Percentiles rank a stretch among this genome's conserved stretches.
These are phyloP conservation scores for Thomomys bottae DNA, from an alignment of 2,113 vertebrate species.

Conservation along the genomic window DNA sequence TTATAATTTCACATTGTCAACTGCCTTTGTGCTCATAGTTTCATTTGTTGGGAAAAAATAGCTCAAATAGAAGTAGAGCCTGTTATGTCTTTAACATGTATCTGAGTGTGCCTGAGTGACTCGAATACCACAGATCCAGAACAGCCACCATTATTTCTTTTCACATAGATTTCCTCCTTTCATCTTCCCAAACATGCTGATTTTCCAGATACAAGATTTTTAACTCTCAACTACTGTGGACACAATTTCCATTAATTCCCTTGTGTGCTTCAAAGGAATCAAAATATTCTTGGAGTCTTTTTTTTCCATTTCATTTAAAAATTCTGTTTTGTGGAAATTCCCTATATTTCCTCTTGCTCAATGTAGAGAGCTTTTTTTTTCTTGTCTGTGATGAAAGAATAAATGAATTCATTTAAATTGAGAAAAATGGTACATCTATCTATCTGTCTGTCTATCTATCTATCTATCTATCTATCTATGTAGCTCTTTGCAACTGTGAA, in stretches of 20 bases:
- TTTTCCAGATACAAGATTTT: slow-evolving; percentile 37
- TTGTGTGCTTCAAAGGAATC: slow-evolving; percentile 23
- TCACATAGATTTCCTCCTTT: not conserved
- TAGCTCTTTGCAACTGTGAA: slow-evolving; percentile 70
- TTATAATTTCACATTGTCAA: slow-evolving; percentile 73
- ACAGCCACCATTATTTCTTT: slow-evolving; percentile 3
- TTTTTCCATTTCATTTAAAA: slow-evolving; percentile 51
- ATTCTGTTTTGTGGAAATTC: slow-evolving; percentile 60
- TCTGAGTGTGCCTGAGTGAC: slow-evolving; percentile 16
- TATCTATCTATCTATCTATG: no score
- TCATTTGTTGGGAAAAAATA: slow-evolving; percentile 64
- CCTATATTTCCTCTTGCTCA: slow-evolving; percentile 71
- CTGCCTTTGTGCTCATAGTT: slow-evolving; percentile 59
- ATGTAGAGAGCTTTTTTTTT: slow-evolving; percentile 63
- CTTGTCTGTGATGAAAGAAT: slow-evolving; percentile 80
- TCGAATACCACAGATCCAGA: not conserved
- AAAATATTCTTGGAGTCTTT: slow-evolving; percentile 38
- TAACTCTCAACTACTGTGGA: slow-evolving; percentile 19
- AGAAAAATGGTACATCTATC: slow-evolving; percentile 66
- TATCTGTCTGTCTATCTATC: not conserved
- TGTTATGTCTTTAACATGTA: slow-evolving; percentile 58
- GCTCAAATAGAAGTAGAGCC: slow-evolving; percentile 35
- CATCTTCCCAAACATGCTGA: slow-evolving; percentile 26
- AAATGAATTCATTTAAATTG: slow-evolving; percentile 81
- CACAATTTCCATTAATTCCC: slow-evolving; percentile 4